Evolutionary conservation across 2,797 vertebrate species (phyloP).

Genomic region (Lepus oiostolus): DNA sequence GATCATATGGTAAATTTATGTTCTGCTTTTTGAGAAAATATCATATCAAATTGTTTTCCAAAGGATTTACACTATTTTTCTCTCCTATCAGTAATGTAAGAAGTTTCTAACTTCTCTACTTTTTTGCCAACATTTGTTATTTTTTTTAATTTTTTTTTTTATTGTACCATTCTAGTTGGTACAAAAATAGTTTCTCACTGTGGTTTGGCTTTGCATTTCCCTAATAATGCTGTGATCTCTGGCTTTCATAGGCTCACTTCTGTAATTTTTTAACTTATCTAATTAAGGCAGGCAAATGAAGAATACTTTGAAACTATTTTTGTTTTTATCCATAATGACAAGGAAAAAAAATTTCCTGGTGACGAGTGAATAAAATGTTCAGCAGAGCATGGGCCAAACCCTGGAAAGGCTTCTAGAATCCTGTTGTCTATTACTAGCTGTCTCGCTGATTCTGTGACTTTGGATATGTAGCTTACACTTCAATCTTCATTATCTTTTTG

Average conservation of each 20-base stretch:
- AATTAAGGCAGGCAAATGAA: not conserved
- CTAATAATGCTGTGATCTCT: not conserved
- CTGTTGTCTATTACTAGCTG: not conserved
- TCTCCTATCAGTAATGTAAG: not conserved
- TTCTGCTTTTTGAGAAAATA: not conserved
- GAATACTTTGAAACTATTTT: not conserved
- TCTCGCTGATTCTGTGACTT: not conserved
- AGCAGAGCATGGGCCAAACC: not conserved
- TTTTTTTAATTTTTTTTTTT: not conserved
- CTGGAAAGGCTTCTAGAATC: not conserved
- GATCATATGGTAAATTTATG: not conserved
- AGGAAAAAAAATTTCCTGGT: not conserved
- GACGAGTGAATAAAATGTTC: not conserved
- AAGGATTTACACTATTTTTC: not conserved
- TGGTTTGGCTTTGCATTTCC: conserved; percentile 35
- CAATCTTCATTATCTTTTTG: not conserved
- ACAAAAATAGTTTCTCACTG: not conserved
- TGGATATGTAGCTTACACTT: not conserved
- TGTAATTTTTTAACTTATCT: not conserved
- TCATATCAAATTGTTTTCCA: not conserved
- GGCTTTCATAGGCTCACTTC: not conserved
- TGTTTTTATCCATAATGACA: not conserved
- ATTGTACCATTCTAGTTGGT: not conserved
- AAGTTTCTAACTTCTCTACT: not conserved
- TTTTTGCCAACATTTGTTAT: not conserved